Conservation (phyloP, 2,113 vertebrate genomes). For the Microcebus lehilahytsara region DNA sequence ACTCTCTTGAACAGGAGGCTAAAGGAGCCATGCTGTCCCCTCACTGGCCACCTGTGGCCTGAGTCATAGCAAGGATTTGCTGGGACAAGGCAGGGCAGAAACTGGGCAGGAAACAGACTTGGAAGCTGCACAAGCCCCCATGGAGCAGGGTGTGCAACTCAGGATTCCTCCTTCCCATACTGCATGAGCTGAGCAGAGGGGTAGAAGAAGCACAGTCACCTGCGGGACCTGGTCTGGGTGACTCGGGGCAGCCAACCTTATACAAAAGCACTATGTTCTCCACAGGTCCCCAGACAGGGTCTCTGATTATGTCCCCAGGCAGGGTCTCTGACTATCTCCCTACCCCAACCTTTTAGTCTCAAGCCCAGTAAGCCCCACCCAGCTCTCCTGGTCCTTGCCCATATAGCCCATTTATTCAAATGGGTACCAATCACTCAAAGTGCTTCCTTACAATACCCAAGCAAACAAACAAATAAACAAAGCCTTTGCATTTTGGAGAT, state of each 20-base stretch:
- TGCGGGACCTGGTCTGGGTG: fast-evolving
- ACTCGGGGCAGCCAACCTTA: neutral
- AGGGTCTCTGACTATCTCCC: neutral
- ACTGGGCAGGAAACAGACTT: neutral
- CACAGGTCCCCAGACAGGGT: neutral
- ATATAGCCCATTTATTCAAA: neutral
- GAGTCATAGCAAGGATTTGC: neutral
- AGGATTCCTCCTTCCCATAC: neutral
- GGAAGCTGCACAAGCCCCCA: too few species aligned
- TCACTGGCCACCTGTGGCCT: neutral
- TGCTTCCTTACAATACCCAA: neutral
- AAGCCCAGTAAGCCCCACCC: neutral
- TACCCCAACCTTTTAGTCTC: neutral
- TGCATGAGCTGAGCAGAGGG: fast-evolving
- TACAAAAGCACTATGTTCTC: too few species aligned
- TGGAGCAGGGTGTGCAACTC: neutral
- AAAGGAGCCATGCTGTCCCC: neutral
- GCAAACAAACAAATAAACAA: neutral
- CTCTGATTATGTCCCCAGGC: neutral
- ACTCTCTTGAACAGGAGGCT: neutral
- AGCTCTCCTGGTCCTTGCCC: neutral
- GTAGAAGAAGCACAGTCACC: too few species aligned
- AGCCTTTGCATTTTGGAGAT: too few species aligned
- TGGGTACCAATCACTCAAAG: neutral
- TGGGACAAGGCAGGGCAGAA: neutral